phyloP scores from a whole-genome alignment of 2,797 vertebrate genomes.

The Tarsius wallacei region DNA sequence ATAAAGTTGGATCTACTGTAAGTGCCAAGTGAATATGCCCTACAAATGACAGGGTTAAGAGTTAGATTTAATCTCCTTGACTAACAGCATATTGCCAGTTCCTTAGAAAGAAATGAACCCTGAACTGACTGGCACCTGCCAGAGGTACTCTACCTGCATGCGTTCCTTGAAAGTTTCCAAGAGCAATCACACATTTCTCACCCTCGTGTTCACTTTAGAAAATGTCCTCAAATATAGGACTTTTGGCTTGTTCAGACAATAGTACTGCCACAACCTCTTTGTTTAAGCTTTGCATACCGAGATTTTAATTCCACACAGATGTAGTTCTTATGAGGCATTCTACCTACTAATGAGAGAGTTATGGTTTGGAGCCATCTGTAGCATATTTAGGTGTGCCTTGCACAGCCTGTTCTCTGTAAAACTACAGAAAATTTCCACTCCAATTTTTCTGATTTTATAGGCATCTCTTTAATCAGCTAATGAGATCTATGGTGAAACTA shows the following conservation, averaged over 20 bases:
- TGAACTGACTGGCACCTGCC: background rate
- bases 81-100: background rate
- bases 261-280: background rate
- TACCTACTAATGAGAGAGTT: constrained; percentile 59
- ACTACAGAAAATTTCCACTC: constrained; percentile 44
- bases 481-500: constrained; percentile 78
- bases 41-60: background rate
- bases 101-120: constrained; percentile 15
- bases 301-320: constrained; percentile 71
- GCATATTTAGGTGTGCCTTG: constrained; percentile 40
- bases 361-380: constrained; percentile 15
- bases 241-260: constrained; percentile 32
- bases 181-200: background rate
- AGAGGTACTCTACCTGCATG: background rate
- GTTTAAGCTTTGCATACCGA: constrained; percentile 62
- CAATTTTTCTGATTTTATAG: constrained; percentile 33
- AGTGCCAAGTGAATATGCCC: background rate
- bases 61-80: constrained; percentile 19
- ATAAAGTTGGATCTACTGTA: background rate
- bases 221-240: background rate
- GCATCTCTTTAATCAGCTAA: constrained; percentile 73
- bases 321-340: constrained; percentile 5
- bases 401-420: constrained; percentile 67
- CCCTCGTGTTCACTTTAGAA: background rate
- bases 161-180: background rate